Base-by-base conservation (phyloP, 1,140 invertebrate species). In the Papilio xuthus region DNA sequence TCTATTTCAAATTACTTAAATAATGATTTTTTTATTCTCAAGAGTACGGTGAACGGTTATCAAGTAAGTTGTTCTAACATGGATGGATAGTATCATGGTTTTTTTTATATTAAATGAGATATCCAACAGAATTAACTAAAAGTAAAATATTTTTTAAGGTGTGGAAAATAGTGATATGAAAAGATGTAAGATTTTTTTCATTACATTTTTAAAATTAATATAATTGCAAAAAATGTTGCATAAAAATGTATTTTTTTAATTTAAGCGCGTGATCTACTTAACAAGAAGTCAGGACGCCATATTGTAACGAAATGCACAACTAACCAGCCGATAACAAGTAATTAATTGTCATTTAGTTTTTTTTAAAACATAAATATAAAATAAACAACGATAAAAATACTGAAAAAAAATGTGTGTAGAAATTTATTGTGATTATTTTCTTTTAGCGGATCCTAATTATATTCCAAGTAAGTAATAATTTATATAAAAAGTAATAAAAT, bases 271-370 rank as follows among this genome's bases (percentile, higher is more conserved):
- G 13, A 20, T 28, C 56, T 12, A 15, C 37, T 20, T 12, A 37
- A 42, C 7, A 41, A 20, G 32, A 32, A 60, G 32, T 6, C 23
- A 44, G 42, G 12, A 10, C 37, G 28, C n/a, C 75, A 41, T 7
- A 67, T 37, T n/a, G 47, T 73, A 4, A 86, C 84, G 0, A 80
- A 72, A 79, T 86, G 84, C 75, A 83, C 84, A 1, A 86, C 84
- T 0, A 77, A 79, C 18, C 67, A 77, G n/a, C 42, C 79, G 2
- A 84, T 85, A 10, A 81, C 76, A 72, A 12, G 84, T 86, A 79
- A 77, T 56, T 74, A 8, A 28, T 20, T 60, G 32, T 77, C 13
- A 41, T 4, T 60, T 60, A 15, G 15, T 23, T 23, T 23, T 79
- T 15, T 37, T 37, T 37, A 6, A 37, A 37, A 1, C n/a, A n/a